Percentiles rank a stretch among this genome's conserved stretches.
phyloP scores from a whole-genome alignment of 2,113 vertebrate species.

The Emydocephalus ijimae region DNA sequence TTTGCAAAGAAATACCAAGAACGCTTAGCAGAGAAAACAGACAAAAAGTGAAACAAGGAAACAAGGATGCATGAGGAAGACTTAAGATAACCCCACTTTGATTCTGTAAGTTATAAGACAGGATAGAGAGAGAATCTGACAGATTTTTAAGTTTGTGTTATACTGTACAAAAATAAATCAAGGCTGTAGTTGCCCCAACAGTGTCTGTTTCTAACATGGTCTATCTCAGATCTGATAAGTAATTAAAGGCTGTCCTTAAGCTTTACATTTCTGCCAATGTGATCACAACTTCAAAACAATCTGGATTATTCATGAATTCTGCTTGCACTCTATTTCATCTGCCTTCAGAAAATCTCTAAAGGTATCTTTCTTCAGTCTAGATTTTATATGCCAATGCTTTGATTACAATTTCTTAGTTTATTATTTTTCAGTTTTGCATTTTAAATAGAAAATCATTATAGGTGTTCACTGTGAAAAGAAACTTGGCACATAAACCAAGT shows the following conservation, averaged over 20 bases:
- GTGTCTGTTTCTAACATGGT: background rate
- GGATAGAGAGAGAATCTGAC: background rate
- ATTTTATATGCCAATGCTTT: background rate
- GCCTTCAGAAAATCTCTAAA: background rate
- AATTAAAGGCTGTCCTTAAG: background rate
- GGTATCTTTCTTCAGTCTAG: background rate
- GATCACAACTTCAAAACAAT: background rate
- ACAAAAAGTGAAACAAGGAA: background rate
- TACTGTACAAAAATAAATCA: background rate
- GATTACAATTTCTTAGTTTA: background rate
- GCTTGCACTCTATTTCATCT: background rate
- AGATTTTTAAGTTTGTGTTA: background rate
- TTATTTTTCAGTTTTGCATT: background rate
- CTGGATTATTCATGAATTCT: background rate
- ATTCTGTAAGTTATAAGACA: background rate
- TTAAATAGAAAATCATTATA: background rate
- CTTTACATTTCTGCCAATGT: background rate
- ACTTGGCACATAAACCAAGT: background rate
- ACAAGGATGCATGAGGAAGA: background rate
- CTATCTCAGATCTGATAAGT: background rate
- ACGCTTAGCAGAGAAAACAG: background rate
- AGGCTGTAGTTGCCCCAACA: background rate
- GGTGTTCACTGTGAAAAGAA: background rate
- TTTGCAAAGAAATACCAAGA: background rate
- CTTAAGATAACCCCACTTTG: background rate